Conservation (phyloP, 2,888 invertebrate species). For the Apamea monoglypha region DNA sequence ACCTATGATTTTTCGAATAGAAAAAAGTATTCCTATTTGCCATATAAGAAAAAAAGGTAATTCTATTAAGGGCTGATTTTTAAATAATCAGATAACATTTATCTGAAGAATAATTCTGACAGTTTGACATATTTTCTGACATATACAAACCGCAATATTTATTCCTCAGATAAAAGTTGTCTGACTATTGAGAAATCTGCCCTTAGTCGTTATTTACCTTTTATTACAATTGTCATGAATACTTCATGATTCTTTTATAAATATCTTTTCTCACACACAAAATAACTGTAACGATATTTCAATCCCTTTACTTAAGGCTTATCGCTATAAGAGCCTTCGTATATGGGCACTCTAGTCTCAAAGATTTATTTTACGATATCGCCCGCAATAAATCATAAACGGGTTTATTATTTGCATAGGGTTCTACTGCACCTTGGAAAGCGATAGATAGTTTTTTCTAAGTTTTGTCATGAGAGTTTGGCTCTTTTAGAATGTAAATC, state of each 20-base stretch:
- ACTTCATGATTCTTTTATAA: background rate
- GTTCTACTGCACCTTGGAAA: conserved; percentile 18
- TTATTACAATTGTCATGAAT: background rate
- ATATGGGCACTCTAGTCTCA: conserved; percentile 22
- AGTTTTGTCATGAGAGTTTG: background rate
- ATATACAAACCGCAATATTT: too few relatives aligned
- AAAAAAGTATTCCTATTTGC: background rate
- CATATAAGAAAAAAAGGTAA: background rate
- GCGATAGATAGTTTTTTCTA: conserved; percentile 1
- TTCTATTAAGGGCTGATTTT: background rate
- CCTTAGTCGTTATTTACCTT: too few relatives aligned
- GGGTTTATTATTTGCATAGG: conserved; percentile 45
- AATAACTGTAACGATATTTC: conserved; percentile 24
- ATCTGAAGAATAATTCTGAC: too few relatives aligned
- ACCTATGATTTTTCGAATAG: background rate
- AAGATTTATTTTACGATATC: conserved; percentile 51
- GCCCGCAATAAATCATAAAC: conserved; percentile 42
- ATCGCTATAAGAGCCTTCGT: conserved; percentile 13
- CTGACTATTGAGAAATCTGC: too few relatives aligned
- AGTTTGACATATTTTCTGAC: too few relatives aligned
- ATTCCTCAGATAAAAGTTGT: too few relatives aligned
- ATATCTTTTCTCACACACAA: background rate
- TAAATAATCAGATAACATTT: too few relatives aligned
- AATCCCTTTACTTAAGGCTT: conserved; percentile 19
- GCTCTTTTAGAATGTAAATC: background rate